Conservation (phyloP, 2,797 vertebrate genomes). For the Petrocephalus sullivani region DNA sequence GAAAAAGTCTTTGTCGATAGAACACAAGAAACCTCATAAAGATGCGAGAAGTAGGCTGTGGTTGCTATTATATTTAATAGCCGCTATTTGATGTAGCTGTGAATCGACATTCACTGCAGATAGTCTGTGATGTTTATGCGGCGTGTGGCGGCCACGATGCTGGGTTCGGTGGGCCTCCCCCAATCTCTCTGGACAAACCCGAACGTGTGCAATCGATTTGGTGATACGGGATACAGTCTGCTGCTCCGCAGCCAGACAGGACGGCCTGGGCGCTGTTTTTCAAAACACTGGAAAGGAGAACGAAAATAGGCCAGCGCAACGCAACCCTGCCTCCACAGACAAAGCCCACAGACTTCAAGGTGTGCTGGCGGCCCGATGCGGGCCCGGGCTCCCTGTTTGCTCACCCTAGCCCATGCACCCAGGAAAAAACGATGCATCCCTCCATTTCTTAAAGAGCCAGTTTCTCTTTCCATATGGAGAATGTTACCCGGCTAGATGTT, state of each 20-base stretch:
- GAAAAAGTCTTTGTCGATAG: not conserved
- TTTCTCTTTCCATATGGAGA: conserved; percentile 38
- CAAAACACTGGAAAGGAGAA: conserved; percentile 15
- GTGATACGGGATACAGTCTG: conserved; percentile 39
- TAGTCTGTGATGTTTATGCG: not conserved
- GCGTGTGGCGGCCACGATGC: not conserved
- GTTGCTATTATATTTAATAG: not conserved
- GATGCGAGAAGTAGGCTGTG: not conserved
- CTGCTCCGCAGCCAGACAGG: conserved; percentile 29
- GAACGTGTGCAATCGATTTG: conserved; percentile 39
- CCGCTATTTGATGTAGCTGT: not conserved
- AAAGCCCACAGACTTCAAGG: conserved; percentile 30
- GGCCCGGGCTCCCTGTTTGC: conserved; percentile 51
- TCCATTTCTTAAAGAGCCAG: conserved; percentile 61
- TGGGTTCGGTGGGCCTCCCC: not conserved
- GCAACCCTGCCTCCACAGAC: conserved; percentile 18
- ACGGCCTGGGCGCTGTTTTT: conserved; percentile 25
- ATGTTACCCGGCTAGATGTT: not conserved
- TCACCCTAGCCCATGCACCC: conserved; percentile 62
- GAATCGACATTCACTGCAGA: not conserved
- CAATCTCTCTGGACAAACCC: conserved; percentile 41
- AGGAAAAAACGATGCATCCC: conserved; percentile 65
- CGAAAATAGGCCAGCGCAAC: conserved; percentile 28
- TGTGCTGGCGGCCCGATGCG: not conserved
- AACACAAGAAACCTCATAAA: not conserved